Evolutionary conservation across 2,888 invertebrate genomes (phyloP).

Genomic region (Coleophora flavipennella): DNA sequence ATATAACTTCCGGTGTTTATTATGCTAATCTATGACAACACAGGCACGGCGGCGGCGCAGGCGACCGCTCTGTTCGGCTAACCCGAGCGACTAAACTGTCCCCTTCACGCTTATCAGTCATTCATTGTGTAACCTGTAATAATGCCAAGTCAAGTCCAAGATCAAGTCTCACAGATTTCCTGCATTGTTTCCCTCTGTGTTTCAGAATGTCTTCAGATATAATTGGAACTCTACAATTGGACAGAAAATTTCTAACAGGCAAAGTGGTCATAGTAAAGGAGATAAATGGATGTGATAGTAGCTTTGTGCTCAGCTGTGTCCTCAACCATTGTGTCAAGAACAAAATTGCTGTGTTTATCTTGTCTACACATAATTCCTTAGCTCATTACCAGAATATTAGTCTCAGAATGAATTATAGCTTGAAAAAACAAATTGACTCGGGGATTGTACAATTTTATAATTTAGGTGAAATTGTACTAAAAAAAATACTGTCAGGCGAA

Average conservation of each 20-base stretch:
- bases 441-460: slow-evolving; percentile 43
- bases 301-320: slow-evolving; percentile 79
- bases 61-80: no score
- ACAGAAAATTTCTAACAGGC: slow-evolving; percentile 64
- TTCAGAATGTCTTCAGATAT: slow-evolving; percentile 76
- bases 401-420: slow-evolving; percentile 80
- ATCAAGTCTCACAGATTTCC: no score
- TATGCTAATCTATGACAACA: no score
- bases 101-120: no score
- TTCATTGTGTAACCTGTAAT: no score
- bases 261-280: slow-evolving; percentile 79
- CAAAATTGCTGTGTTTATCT: slow-evolving; percentile 72
- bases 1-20: no score
- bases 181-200: slow-evolving; percentile 13
- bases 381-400: slow-evolving; percentile 83
- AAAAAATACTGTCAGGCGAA: slow-evolving; percentile 28
- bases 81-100: no score
- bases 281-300: slow-evolving; percentile 79
- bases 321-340: slow-evolving; percentile 75
- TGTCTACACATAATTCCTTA: slow-evolving; percentile 79
- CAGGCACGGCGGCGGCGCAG: no score
- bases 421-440: slow-evolving; percentile 58
- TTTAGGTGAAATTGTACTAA: slow-evolving; percentile 36
- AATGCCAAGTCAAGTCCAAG: no score
- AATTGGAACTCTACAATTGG: slow-evolving; percentile 76